These are phyloP conservation scores for Orthosia incerta DNA, from an alignment of 2,888 invertebrate genomes.

Conservation along the genomic window DNA sequence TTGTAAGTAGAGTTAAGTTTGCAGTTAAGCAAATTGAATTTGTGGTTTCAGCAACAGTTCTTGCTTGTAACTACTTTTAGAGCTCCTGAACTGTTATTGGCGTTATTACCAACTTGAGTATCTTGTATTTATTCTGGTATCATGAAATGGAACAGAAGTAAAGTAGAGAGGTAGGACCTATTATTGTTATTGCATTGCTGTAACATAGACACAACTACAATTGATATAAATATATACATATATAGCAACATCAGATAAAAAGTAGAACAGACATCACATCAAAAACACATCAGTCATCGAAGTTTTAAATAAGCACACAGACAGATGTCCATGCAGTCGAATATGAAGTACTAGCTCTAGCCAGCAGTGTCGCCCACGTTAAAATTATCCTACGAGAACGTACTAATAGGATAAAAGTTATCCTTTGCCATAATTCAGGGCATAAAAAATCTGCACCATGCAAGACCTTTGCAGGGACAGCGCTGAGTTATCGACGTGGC, in stretches of 20 bases:
- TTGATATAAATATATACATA: not conserved
- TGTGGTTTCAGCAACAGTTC: slow-evolving; percentile 28
- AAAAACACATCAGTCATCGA: slow-evolving; percentile 42
- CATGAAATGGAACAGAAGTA: not conserved
- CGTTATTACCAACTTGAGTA: not conserved
- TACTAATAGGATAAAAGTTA: no score
- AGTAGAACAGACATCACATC: slow-evolving; percentile 26
- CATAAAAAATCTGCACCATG: no score
- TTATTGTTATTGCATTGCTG: not conserved
- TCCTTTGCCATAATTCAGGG: no score
- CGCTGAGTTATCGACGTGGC: no score
- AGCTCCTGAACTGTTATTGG: slow-evolving; percentile 6
- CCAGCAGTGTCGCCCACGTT: not conserved
- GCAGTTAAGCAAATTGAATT: slow-evolving; percentile 41
- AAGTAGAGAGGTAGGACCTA: no score
- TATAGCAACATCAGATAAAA: not conserved
- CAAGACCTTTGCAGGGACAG: no score
- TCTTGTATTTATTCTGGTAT: not conserved
- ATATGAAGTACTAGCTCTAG: not conserved
- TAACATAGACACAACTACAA: not conserved
- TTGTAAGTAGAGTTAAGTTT: slow-evolving; percentile 40
- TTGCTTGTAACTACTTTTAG: slow-evolving; percentile 9
- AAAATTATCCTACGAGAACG: no score
- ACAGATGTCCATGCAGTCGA: slow-evolving; percentile 2
- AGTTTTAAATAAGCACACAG: not conserved